phyloP scores from a whole-genome alignment of 30 jellyfish, hydroid and myxozoan genomes.

The Aurelia sp. region DNA sequence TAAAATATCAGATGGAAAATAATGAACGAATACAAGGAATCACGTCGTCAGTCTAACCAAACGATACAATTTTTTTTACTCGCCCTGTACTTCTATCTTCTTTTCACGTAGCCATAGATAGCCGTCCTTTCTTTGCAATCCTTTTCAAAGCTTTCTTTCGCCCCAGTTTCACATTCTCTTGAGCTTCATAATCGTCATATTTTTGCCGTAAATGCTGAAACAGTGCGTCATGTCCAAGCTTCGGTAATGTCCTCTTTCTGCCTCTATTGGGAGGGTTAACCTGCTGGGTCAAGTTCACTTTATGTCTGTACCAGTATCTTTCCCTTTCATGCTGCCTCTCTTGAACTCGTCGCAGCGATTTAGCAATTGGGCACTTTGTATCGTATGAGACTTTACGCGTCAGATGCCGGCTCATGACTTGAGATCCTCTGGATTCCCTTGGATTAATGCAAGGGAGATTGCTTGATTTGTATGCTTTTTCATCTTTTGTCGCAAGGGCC shows the following conservation, averaged over 20 bases:
- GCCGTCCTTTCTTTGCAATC: slow-evolving; percentile 19
- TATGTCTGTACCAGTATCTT: slow-evolving; percentile 25
- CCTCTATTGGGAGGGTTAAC: not conserved
- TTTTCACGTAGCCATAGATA: not conserved
- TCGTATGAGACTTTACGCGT: not conserved
- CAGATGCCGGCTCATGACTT: not conserved
- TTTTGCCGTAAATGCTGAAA: slow-evolving; percentile 26
- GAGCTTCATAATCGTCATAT: slow-evolving; percentile 38
- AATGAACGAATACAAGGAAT: too few species aligned
- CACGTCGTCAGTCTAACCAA: too few species aligned
- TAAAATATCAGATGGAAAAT: too few species aligned
- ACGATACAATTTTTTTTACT: too few species aligned
- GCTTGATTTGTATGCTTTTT: not conserved
- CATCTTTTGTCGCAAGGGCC: not conserved
- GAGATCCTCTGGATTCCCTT: not conserved
- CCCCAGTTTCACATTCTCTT: slow-evolving; percentile 14
- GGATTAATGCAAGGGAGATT: not conserved
- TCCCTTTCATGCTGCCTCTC: slow-evolving; percentile 40
- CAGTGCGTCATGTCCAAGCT: slow-evolving; percentile 1
- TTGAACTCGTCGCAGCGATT: slow-evolving; percentile 9
- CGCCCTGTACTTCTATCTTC: too few species aligned
- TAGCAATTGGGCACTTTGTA: slow-evolving; percentile 9
- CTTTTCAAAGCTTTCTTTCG: slow-evolving; percentile 20
- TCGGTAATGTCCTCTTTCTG: not conserved
- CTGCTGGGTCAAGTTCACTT: not conserved